Percentiles rank a stretch among this genome's conserved stretches.
Evolutionary conservation across 2,113 vertebrate species (phyloP).

Genomic region (Cinclus cinclus): DNA sequence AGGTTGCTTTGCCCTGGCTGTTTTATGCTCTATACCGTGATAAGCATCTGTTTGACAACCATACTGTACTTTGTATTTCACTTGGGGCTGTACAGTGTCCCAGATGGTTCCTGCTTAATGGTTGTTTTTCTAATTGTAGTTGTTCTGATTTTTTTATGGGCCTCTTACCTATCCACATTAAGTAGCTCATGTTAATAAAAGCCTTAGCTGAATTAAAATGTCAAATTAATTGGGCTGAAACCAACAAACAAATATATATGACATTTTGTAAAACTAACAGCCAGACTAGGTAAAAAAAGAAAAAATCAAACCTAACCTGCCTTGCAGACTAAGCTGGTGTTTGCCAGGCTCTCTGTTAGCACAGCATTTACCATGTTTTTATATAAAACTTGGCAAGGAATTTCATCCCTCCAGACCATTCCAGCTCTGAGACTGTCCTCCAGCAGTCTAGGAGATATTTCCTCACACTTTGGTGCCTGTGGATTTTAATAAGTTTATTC

Average conservation of each 20-base stretch:
- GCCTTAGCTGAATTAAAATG: background rate
- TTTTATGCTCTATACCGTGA: background rate
- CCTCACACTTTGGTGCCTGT: background rate
- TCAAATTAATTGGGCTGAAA: slow-evolving; percentile 8
- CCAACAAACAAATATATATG: background rate
- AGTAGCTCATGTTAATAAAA: background rate
- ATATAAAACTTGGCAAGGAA: background rate
- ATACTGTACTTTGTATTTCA: background rate
- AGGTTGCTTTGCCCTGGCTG: background rate
- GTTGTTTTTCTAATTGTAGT: background rate
- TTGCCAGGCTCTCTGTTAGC: background rate
- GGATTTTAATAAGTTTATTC: background rate
- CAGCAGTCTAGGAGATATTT: background rate
- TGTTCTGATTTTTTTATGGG: background rate
- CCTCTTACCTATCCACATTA: background rate
- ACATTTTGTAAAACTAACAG: background rate
- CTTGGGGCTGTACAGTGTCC: background rate
- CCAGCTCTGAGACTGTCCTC: background rate
- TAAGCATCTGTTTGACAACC: background rate
- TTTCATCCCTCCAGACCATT: background rate
- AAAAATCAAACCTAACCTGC: background rate
- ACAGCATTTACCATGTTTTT: background rate
- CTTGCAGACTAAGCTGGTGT: background rate
- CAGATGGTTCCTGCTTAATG: background rate
- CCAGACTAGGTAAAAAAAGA: background rate